Base-by-base conservation (phyloP, 1,140 invertebrate genomes). In the Zaprionus inermis region DNA sequence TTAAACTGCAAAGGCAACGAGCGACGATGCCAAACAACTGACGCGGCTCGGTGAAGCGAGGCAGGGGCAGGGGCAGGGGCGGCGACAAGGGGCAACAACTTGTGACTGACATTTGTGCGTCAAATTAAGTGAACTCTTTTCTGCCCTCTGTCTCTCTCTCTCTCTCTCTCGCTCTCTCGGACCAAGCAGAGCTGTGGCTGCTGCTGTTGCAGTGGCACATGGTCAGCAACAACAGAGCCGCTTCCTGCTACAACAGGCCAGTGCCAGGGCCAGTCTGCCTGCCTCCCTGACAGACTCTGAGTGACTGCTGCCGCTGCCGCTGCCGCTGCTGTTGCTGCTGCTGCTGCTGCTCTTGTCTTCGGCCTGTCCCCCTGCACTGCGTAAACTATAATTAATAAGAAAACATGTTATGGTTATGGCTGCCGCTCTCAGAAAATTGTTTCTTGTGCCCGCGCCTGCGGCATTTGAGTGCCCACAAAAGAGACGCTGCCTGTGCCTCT, bases 311-410 rank as follows among this genome's bases (percentile, higher is more conserved):
- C 24, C 5, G 24, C 0, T 81, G 74, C 71, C 82, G 75, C 78
- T 76, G 72, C 70, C 6, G 4, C 14, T 57, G 10, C 24, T 77
- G 73, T 81, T 81, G 79, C 20, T 52, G 49, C 22, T 64, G 49
- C n/a, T 52, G 41, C 30, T 68, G 56, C 36, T 65, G 61, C 56
- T 76, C 68, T 86, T 86, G 83, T 86, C 83, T 86, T 86, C 83
- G 80, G 84, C 83, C 83, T 86, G 83, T 86, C 83, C 83, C 83
- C 83, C 73, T 89, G 80, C 78, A 78, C 76, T 89, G 84, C 84
- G 85, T 86, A 86, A 84, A 89, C 84, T 89, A 89, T 89, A 89
- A 89, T 89, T 89, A 89, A 89, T 89, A 89, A 89, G 80, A 89
- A 86, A 86, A 89, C 84, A 89, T 89, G 84, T 89, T 89, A 89